phyloP scores from a whole-genome alignment of 2,888 invertebrate species.

The Dicranocentrus wangi region DNA sequence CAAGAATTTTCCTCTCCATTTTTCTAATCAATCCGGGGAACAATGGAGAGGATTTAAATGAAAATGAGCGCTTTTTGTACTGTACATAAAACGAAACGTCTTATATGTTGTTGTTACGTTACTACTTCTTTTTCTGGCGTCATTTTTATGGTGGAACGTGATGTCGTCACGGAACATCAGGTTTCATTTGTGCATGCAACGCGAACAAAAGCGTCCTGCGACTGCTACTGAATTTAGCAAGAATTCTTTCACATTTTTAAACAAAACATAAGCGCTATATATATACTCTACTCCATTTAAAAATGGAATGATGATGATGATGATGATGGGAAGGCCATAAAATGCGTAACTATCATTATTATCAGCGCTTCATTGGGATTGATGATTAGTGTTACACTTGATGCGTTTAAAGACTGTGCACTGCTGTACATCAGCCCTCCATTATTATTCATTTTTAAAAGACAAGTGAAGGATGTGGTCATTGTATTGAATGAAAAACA shows the following conservation, averaged over 20 bases:
- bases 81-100: neutral
- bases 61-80: too few relatives aligned
- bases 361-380: slow-evolving; percentile 9
- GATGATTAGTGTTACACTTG: slow-evolving; percentile 22
- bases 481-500: slow-evolving; percentile 37
- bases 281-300: neutral
- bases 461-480: slow-evolving; percentile 66
- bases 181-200: neutral
- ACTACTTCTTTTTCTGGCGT: too few relatives aligned
- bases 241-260: neutral
- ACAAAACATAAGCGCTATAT: neutral
- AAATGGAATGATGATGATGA: neutral
- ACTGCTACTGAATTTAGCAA: slow-evolving; percentile 20
- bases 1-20: too few relatives aligned
- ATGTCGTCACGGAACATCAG: slow-evolving; percentile 33
- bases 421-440: too few relatives aligned
- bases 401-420: neutral
- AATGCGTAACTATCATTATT: neutral
- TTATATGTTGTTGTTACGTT: neutral
- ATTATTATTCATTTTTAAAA: neutral
- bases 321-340: too few relatives aligned
- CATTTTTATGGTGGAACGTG: too few relatives aligned
- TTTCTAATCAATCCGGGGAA: slow-evolving; percentile 25
- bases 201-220: neutral
- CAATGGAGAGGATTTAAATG: slow-evolving; percentile 20